Base-by-base conservation (phyloP, 2,113 vertebrate genomes). In the Pantherophis guttatus region DNA sequence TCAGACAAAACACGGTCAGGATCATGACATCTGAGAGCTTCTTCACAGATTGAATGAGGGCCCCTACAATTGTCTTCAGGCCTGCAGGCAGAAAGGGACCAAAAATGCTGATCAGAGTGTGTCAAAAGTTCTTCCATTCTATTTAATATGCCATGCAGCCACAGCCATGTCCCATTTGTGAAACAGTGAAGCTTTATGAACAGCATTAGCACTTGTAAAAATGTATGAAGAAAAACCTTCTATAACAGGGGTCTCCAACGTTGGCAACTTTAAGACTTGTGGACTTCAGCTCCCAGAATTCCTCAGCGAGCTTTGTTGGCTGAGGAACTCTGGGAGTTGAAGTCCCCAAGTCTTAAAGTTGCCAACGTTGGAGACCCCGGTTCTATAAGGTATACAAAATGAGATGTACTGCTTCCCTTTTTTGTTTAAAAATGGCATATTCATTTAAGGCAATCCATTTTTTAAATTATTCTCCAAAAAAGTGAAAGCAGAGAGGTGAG, bases 1-100 rank as follows among this genome's bases (percentile, higher is more conserved):
- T 99, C 94, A 99, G 98, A 95, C 99, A 99, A 98, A 99, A 99
- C 87, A 99, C 99, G 0, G 99, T 99, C 96, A 99, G 98, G 97
- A 99, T 99, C 99, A 99, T 99, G 26, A 99, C 99, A 0, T 99
- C 99, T 0, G 99, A 99, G 2, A 99, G 98, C 96, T 99, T 99
- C 98, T 98, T 99, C 97, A 99, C 99, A 0, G 99, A 99, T 97
- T 99, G 99, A 97, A 99, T 99, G 93, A 99, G 98, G 75, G 99
- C 99, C 7, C 99, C 99, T 0, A 99, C 99, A 1, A 99, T 99
- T 92, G 99, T 99, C 97, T 99, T 99, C 91, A 99, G 94, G 86
- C 99, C 99, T 99, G 94, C n/a, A 93, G 93, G 96, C 81, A 96
- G 52, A 97, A 88, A 95, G 93, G 24, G 33, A 93, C 55, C 8